Base-by-base conservation (phyloP, 2,113 vertebrate species). In the Poecilia latipinna region DNA sequence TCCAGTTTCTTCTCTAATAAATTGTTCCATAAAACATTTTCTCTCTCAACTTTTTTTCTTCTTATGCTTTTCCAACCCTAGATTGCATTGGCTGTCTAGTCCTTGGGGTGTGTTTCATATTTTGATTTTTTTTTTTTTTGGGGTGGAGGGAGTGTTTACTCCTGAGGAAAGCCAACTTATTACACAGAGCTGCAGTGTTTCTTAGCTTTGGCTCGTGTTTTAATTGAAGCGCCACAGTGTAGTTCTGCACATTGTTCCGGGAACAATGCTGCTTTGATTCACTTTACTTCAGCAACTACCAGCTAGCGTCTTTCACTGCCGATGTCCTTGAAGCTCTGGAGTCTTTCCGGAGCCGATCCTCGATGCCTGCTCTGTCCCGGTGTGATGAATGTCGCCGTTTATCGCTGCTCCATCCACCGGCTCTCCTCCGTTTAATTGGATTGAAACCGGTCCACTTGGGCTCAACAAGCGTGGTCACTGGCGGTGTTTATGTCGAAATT, bases 351-450 rank as follows among this genome's bases (percentile, higher is more conserved):
- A 83, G 82, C 75, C 57, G 22, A 64, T 82, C 82, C 74, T 74
- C 10, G 44, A 73, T 33, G 70, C 74, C 72, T 76, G 78, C 65
- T 31, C 84, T 84, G 78, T 77, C 82, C 79, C 81, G 65, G 74
- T 74, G 32, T 91, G 90, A 93, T 86, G 86, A 83, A 90, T 90
- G 88, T 68, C 51, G 60, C 70, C 29, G 29, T 87, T 90, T 85
- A 88, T 80, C 29, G 33, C 73, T 4, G 70, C 77, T 84, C 78
- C 72, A 8, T 90, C 80, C 74, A 72, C 83, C 63, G 72, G 78
- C 88, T 82, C 69, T 75, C 32, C 74, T 86, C 79, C 65, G 15
- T 61, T 87, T 91, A 91, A 92, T 91, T 90, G 90, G 88, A 91
- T 93, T 91, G 88, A 88, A 90, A 84, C 73, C 0, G 82, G 82